Percentiles rank a stretch among this genome's conserved stretches.
phyloP scores from a whole-genome alignment of 2,797 vertebrate species.

The Petrocephalus sullivani region DNA sequence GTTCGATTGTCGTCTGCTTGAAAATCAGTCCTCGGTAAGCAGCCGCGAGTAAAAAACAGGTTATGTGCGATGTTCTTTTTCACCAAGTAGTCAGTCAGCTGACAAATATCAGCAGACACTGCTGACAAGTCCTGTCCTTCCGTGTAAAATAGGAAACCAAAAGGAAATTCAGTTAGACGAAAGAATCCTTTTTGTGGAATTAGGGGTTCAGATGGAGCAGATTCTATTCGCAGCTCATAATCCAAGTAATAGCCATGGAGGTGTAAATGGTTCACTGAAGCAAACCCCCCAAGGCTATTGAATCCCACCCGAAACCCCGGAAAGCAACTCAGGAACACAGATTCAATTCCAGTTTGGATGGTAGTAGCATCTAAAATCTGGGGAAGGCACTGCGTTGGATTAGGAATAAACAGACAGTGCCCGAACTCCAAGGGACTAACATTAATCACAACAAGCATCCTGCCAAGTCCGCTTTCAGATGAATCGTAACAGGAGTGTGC shows the following conservation, averaged over 20 bases:
- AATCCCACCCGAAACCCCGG: conserved; percentile 83
- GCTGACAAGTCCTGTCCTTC: conserved; percentile 46
- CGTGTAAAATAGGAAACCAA: conserved; percentile 75
- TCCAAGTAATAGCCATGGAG: conserved; percentile 80
- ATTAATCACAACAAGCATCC: conserved; percentile 74
- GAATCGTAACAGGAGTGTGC: not conserved
- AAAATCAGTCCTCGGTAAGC: conserved; percentile 42
- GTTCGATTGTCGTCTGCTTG: conserved; percentile 33
- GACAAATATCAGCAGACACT: conserved; percentile 54
- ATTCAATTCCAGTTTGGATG: conserved; percentile 64
- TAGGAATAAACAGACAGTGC: conserved; percentile 81
- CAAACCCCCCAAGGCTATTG: conserved; percentile 84
- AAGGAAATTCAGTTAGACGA: conserved; percentile 57
- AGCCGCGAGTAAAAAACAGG: conserved; percentile 76
- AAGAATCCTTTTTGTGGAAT: conserved; percentile 53
- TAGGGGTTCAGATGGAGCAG: conserved; percentile 52
- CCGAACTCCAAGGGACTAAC: conserved; percentile 83
- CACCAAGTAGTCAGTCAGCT: conserved; percentile 66
- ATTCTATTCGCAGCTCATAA: conserved; percentile 66
- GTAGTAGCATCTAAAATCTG: conserved; percentile 52
- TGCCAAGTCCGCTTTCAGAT: conserved; percentile 16
- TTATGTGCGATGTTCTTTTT: conserved; percentile 73
- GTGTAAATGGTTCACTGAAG: conserved; percentile 90
- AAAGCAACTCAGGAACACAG: conserved; percentile 74
- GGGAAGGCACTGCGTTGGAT: conserved; percentile 55